phyloP scores from a whole-genome alignment of 1,140 invertebrate genomes.

The Papilio dardanus region DNA sequence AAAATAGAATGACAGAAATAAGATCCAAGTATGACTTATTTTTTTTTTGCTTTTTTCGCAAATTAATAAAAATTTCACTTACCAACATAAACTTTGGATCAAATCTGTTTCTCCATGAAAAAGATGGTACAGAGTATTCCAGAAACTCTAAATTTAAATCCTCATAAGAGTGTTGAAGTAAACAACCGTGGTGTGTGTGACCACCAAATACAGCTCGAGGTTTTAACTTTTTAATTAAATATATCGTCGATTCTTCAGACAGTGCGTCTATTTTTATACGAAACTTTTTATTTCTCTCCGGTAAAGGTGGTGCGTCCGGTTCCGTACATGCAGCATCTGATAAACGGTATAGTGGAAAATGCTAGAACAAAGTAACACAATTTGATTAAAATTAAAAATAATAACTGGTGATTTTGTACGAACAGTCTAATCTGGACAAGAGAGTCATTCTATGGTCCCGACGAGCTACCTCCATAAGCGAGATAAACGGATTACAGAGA shows the following conservation, averaged over 20 bases:
- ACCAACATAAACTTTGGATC: slow-evolving; percentile 96
- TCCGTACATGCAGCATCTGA: slow-evolving; percentile 93
- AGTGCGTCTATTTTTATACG: slow-evolving; percentile 93
- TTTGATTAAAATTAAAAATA: no score
- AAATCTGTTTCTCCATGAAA: slow-evolving; percentile 97
- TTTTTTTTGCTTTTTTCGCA: no score
- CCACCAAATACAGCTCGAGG: slow-evolving; percentile 94
- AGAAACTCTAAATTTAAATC: slow-evolving; percentile 69
- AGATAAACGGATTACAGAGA: no score
- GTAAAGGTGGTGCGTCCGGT: slow-evolving; percentile 89
- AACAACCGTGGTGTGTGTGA: slow-evolving; percentile 96
- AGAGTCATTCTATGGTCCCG: no score
- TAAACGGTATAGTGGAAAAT: slow-evolving; percentile 96
- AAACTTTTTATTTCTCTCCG: slow-evolving; percentile 85
- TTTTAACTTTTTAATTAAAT: slow-evolving; percentile 87
- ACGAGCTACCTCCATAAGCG: no score
- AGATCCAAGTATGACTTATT: no score
- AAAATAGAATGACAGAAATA: neutral
- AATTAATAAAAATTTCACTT: slow-evolving; percentile 50
- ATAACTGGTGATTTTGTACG: no score
- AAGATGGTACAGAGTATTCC: slow-evolving; percentile 94
- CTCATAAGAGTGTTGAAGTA: slow-evolving; percentile 74
- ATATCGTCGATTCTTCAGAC: slow-evolving; percentile 91
- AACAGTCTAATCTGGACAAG: no score
- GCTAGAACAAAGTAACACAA: slow-evolving; percentile 87